Base-by-base conservation (phyloP, 30 jellyfish, hydroid and myxozoan genomes). In the Aurelia sp. region DNA sequence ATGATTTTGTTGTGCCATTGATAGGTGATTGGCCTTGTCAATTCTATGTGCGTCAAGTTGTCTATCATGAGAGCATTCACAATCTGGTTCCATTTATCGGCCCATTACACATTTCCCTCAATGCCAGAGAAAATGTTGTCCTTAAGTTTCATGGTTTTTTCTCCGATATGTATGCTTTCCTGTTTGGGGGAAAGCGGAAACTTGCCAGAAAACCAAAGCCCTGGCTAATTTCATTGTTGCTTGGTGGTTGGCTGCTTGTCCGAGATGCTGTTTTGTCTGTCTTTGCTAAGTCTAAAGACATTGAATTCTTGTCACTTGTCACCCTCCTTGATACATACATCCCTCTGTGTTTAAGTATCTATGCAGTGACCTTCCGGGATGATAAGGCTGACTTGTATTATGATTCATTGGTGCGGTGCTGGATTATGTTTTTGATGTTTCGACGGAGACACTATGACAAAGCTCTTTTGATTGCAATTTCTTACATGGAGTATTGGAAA, bases 131-230 rank as follows among this genome's bases (percentile, higher is more conserved):
- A 40, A 22, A 27, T 71, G 82, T 71, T n/a, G 13, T 41, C 19
- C 68, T 71, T 9, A 40, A 15, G 19, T 37, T 37, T 71, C 64
- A 37, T 44, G 66, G 40, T 16, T 22, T 71, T 8, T 71, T 71
- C 50, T 15, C 64, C 3, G 66, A 71, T 17, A n/a, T 71, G 67
- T 71, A 71, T 71, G 33, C 76, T n/a, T 20, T n/a, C 50, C 48
- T 66, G 76, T 66, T 66, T 66, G 76, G 33, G 71, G 71, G 71
- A 60, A 60, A 60, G 12, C 71, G 55, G 40, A 50, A 37, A 63
- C 66, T 71, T 35, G 67, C 82, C 27, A 31, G 10, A 35, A 71
- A 71, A 71, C 82, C 82, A 15, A 19, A 71, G 82, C 82, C 82
- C 50, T 71, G 82, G 68, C 23, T 71, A 41, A 41, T 31, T 22